A percentile compares a stretch with the other conserved stretches of the same genome.
phyloP scores from a whole-genome alignment of 2,797 vertebrate genomes.

The Meda fulgida region DNA sequence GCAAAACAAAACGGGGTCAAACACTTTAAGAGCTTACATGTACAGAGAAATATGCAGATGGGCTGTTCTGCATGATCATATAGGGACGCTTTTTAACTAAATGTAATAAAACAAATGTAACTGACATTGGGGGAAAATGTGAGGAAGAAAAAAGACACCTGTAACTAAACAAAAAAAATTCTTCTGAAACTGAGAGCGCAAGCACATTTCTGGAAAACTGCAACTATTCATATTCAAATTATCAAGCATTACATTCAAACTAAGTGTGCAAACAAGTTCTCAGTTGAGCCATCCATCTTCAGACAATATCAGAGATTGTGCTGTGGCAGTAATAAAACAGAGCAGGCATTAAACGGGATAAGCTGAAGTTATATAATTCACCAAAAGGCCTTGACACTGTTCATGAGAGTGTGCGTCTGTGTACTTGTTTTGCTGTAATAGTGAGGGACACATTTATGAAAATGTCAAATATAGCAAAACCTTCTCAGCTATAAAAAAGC shows the following conservation, averaged over 20 bases:
- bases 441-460: neutral
- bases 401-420: neutral
- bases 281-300: constrained; percentile 25
- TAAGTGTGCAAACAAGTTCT: constrained; percentile 47
- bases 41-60: constrained; percentile 21
- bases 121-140: neutral
- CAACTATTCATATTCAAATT: constrained; percentile 50
- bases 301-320: constrained; percentile 37
- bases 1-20: constrained; percentile 44
- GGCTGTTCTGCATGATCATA: neutral
- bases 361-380: constrained; percentile 44
- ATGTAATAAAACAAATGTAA: neutral
- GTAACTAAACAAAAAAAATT: neutral
- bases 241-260: constrained; percentile 37
- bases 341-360: constrained; percentile 39
- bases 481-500: neutral
- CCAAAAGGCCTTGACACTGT: constrained; percentile 20
- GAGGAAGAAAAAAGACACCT: constrained; percentile 21
- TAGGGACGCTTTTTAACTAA: neutral
- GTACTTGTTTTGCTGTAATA: constrained; percentile 16
- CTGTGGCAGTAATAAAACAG: constrained; percentile 37
- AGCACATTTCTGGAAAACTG: constrained; percentile 23
- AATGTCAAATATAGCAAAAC: neutral
- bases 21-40: constrained; percentile 29
- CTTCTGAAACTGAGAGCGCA: neutral